Evolutionary conservation across 2,797 vertebrate species (phyloP).

Genomic region (Hemitrygon akajei): DNA sequence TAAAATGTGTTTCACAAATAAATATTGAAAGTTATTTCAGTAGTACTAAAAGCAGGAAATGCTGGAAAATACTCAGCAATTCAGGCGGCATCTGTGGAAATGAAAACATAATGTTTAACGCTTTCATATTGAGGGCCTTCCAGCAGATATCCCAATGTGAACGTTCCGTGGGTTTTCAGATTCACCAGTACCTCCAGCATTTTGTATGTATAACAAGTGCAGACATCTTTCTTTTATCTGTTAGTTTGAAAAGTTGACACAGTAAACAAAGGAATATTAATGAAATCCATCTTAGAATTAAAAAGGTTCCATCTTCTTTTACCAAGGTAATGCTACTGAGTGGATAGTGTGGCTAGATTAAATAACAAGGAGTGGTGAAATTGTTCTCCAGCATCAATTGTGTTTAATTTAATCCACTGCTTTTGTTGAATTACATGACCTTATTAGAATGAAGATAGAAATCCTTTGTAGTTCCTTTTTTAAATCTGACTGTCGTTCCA

Average conservation of each 20-base stretch:
- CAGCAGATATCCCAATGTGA: too few relatives aligned
- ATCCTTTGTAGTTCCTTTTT: background rate
- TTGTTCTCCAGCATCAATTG: background rate
- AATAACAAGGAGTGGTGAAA: conserved; percentile 2
- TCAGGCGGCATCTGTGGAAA: too few relatives aligned
- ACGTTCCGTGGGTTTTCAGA: too few relatives aligned
- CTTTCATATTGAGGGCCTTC: too few relatives aligned
- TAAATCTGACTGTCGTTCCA: background rate
- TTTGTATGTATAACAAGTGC: too few relatives aligned
- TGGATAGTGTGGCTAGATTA: background rate
- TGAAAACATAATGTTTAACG: too few relatives aligned
- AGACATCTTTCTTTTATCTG: background rate
- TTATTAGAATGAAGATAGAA: background rate
- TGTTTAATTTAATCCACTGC: background rate
- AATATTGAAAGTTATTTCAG: too few relatives aligned
- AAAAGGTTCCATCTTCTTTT: background rate
- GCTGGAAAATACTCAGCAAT: too few relatives aligned
- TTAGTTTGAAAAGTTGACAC: background rate
- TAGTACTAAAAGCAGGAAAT: too few relatives aligned
- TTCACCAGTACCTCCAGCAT: too few relatives aligned
- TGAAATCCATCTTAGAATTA: too few relatives aligned
- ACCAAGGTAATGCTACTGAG: background rate
- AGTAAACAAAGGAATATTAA: background rate
- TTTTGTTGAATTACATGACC: background rate
- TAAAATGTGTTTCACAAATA: background rate